Evolutionary conservation across 2,888 invertebrate genomes (phyloP).

Genomic region (Oscheius onirici): DNA sequence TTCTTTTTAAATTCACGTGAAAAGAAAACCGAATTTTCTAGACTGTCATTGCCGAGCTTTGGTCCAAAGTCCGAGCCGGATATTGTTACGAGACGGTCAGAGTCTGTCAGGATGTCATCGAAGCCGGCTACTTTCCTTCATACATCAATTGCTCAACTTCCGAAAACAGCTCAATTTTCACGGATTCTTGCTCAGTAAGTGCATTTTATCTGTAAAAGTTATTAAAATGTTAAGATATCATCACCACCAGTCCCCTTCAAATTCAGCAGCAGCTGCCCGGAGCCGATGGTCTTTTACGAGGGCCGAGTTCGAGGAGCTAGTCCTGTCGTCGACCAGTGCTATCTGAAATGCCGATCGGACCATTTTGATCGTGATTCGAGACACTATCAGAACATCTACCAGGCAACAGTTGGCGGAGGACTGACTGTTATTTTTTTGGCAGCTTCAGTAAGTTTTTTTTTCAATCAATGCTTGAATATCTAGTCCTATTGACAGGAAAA

Average conservation of each 20-base stretch:
- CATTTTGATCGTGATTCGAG: slow-evolving; percentile 8
- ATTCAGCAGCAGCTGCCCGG: slow-evolving; percentile 10
- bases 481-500: too few relatives aligned
- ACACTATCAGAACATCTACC: slow-evolving; percentile 7
- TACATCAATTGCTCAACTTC: slow-evolving; percentile 4
- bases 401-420: background rate
- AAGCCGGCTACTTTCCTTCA: slow-evolving; percentile 21
- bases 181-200: slow-evolving; percentile 14
- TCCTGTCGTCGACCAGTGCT: slow-evolving; percentile 20
- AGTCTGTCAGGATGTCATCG: slow-evolving; percentile 13
- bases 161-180: background rate
- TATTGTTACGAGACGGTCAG: background rate
- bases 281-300: slow-evolving; percentile 10
- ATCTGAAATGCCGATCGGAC: background rate
- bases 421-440: slow-evolving; percentile 4
- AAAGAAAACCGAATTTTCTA: background rate
- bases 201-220: background rate
- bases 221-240: background rate
- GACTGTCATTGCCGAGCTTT: slow-evolving; percentile 4
- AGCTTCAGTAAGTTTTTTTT: background rate
- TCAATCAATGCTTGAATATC: too few relatives aligned
- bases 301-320: background rate
- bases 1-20: background rate
- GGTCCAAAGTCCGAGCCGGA: slow-evolving; percentile 3
- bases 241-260: background rate